Base-by-base conservation (phyloP, 2,888 invertebrate species). In the Lordiphosa andalusiaca region DNA sequence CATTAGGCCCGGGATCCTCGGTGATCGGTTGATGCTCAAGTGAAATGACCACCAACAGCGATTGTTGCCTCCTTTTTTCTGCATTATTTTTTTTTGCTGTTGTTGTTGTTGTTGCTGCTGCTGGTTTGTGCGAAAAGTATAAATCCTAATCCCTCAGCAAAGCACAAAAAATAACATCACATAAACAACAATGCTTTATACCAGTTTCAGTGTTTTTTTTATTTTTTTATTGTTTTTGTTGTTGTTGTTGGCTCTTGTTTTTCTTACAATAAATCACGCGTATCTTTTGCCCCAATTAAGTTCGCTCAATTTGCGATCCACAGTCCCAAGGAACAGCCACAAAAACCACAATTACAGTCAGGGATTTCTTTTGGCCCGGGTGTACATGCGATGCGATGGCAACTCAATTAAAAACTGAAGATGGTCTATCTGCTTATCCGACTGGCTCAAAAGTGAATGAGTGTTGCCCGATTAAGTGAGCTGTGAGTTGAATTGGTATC, bases 121-220 rank as follows among this genome's bases (percentile, higher is more conserved):
- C 30, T 44, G 30, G 16, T 37, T 19, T 41, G n/a, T 49, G 42
- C 21, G 36, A 25, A 30, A 30, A 30, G 30, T 68, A 71, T 78
- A 74, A 82, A 71, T 85, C 85, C 86, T 86, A 86, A 85, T 86
- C 85, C 85, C 72, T 50, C 53, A 50, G 59, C 68, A 62, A 62
- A 69, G 71, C 69, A 69, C 65, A 84, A 73, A 77, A 84, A 80
- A 73, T 62, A 76, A 81, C 61, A 73, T 55, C 71, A 78, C 80
- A 81, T 84, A 84, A 82, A 84, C 83, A 78, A 78, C 58, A 49
- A 38, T 55, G 57, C 46, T 16, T 35, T 33, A 39, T 13, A 44
- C 50, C 51, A 23, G 2, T 47, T 50, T 25, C 21, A 30, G 19
- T 37, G 25, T 44, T 54, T 36, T 33, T 21, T 12, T 51, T 35